Evolutionary conservation across 2,113 vertebrate genomes (phyloP).

Genomic region (Panurus biarmicus): DNA sequence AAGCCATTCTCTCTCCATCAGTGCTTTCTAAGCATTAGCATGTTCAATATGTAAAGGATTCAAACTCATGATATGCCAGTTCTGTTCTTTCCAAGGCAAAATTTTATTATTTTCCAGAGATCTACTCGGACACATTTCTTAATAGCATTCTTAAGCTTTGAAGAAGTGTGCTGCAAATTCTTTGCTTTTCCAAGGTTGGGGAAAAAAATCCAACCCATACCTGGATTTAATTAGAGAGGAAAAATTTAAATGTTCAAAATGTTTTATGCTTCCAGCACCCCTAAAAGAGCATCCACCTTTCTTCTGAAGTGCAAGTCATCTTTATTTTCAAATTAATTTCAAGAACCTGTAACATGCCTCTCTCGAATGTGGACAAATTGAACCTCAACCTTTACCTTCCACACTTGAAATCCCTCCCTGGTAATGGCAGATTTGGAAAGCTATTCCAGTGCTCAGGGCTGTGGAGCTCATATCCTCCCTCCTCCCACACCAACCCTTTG

Average conservation of each 20-base stretch:
- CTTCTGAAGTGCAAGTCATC: background rate
- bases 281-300: background rate
- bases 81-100: background rate
- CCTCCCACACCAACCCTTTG: slow-evolving; percentile 61
- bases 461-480: slow-evolving; percentile 10
- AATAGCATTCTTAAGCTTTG: background rate
- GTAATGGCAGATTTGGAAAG: background rate
- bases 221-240: background rate
- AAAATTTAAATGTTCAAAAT: background rate
- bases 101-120: slow-evolving; percentile 10
- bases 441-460: background rate
- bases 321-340: background rate
- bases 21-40: background rate
- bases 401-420: background rate
- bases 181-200: background rate
- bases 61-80: background rate
- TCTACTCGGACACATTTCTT: background rate
- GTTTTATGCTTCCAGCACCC: background rate
- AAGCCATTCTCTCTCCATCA: background rate
- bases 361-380: background rate
- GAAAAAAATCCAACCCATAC: background rate
- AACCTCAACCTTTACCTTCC: background rate
- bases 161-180: background rate
- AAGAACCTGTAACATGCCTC: background rate
- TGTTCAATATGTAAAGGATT: background rate